Conservation (phyloP, 2,113 vertebrate species). For the Nycticebus coucang region DNA sequence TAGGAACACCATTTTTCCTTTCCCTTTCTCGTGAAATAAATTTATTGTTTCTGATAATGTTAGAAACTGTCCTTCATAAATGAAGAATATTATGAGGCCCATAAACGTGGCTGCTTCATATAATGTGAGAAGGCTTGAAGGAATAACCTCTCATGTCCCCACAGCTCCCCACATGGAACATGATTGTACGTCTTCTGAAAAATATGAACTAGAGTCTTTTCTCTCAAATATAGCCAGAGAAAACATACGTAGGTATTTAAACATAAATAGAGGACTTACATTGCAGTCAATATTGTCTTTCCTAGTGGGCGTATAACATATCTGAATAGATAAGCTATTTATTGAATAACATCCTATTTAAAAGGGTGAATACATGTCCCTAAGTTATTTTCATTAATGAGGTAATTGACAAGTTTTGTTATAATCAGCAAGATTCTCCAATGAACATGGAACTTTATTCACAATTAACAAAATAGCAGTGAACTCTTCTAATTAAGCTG, state of each 20-base stretch:
- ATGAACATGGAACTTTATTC: not conserved
- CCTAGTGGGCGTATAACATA: not conserved
- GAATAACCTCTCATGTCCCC: not conserved
- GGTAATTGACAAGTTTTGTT: not conserved
- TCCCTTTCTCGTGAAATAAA: not conserved
- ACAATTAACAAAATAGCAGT: not conserved
- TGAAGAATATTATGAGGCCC: not conserved
- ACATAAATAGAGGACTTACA: not conserved
- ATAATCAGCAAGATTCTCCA: not conserved
- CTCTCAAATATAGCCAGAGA: not conserved
- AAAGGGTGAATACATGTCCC: not conserved
- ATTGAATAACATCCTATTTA: not conserved
- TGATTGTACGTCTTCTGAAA: not conserved
- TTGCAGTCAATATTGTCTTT: not conserved
- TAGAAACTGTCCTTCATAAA: not conserved
- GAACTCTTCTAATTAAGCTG: not conserved
- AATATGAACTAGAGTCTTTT: not conserved
- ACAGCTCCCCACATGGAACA: not conserved
- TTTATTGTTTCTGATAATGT: not conserved
- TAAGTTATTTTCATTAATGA: not conserved
- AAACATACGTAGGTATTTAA: not conserved
- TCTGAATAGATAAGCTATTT: not conserved
- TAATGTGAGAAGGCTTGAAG: not conserved
- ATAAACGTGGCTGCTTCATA: not conserved
- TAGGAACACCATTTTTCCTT: not conserved